phyloP scores from a whole-genome alignment of 2,113 vertebrate genomes.

The Paratilapia polleni region DNA sequence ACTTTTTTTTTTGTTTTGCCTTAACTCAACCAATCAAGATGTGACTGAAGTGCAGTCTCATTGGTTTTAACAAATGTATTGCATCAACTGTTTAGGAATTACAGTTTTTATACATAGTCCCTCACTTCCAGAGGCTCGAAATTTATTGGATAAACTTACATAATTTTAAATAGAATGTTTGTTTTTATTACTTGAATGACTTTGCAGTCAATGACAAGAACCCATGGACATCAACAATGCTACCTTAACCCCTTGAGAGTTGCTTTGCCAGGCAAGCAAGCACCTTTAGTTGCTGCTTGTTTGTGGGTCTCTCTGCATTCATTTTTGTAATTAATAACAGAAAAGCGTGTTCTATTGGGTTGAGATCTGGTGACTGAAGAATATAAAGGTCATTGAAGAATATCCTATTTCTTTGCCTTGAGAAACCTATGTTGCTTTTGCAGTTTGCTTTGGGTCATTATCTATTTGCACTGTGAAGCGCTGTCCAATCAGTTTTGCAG shows the following conservation, averaged over 20 bases:
- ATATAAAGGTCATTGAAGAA: constrained; percentile 1
- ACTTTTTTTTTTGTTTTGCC: too few relatives aligned
- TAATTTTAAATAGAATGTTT: neutral
- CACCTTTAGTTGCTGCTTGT: too few relatives aligned
- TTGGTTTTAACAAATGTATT: too few relatives aligned
- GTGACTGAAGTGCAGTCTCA: too few relatives aligned
- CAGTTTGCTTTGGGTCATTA: neutral
- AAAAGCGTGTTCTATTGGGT: neutral
- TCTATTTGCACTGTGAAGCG: neutral
- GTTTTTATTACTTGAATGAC: neutral
- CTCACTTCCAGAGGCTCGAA: neutral
- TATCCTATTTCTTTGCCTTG: neutral
- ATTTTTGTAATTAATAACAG: neutral
- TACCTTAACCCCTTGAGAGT: too few relatives aligned
- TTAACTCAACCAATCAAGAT: too few relatives aligned
- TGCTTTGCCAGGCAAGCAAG: too few relatives aligned
- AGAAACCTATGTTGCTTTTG: neutral
- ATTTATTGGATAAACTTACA: neutral
- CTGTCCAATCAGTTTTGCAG: neutral
- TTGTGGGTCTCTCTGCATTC: too few relatives aligned
- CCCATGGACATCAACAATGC: too few relatives aligned
- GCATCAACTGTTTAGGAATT: too few relatives aligned
- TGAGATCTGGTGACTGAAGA: neutral
- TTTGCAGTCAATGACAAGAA: neutral
- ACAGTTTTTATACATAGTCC: neutral